phyloP scores from a whole-genome alignment of 2,113 vertebrate species.

The Seriola dumerili region DNA sequence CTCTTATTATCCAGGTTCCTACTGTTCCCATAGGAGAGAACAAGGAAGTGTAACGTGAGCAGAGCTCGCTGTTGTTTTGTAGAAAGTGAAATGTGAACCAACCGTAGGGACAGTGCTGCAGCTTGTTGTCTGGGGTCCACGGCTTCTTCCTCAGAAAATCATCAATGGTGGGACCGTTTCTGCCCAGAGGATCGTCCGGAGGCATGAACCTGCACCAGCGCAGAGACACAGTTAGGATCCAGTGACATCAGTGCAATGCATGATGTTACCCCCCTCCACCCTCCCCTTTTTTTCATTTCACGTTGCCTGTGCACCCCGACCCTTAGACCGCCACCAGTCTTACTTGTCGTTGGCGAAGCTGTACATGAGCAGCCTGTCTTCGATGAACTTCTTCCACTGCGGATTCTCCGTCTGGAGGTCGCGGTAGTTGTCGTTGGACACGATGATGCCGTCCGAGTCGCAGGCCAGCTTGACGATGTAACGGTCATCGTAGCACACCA shows the following conservation, averaged over 20 bases:
- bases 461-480: slow-evolving; percentile 92
- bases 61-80: not conserved
- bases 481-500: slow-evolving; percentile 93
- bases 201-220: slow-evolving; percentile 91
- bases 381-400: slow-evolving; percentile 94
- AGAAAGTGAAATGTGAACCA: slow-evolving; percentile 45
- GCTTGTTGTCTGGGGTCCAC: slow-evolving; percentile 82
- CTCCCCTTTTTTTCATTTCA: too few relatives aligned
- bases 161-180: slow-evolving; percentile 89
- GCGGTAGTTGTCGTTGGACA: slow-evolving; percentile 94
- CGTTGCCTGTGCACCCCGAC: not conserved
- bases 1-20: not conserved
- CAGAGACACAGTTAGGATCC: not conserved
- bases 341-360: slow-evolving; percentile 93
- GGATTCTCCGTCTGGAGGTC: slow-evolving; percentile 92
- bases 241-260: too few relatives aligned
- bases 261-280: not conserved
- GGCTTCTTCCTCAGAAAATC: slow-evolving; percentile 90
- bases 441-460: slow-evolving; percentile 89
- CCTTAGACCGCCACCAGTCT: slow-evolving; percentile 8
- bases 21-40: not conserved
- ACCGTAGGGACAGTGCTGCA: slow-evolving; percentile 92
- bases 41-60: slow-evolving; percentile 18
- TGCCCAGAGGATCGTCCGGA: slow-evolving; percentile 93
- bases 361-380: slow-evolving; percentile 94